Percentiles rank a stretch among this genome's conserved stretches.
phyloP scores from a whole-genome alignment of 2,113 vertebrate genomes.

The Jaculus jaculus region DNA sequence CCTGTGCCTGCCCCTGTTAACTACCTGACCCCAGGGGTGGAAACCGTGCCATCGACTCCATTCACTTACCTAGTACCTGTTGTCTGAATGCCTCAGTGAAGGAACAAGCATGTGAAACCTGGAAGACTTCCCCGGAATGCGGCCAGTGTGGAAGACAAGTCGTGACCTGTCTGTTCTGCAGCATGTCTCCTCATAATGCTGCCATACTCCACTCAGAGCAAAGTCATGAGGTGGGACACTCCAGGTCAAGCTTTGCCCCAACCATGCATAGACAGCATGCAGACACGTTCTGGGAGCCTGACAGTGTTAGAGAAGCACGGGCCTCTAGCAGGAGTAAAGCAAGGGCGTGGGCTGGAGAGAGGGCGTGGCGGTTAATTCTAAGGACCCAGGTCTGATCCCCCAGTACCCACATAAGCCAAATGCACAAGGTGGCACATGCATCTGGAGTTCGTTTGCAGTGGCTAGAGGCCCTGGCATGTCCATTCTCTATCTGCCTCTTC shows the following conservation, averaged over 20 bases:
- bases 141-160: not conserved
- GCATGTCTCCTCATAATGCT: not conserved
- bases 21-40: not conserved
- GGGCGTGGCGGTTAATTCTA: too few relatives aligned
- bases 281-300: not conserved
- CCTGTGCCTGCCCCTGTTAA: not conserved
- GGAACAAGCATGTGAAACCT: not conserved
- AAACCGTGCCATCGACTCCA: rapidly evolving
- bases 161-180: not conserved
- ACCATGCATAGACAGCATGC: not conserved
- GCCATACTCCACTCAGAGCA: not conserved
- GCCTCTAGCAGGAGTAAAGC: not conserved
- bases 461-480: too few relatives aligned
- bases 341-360: not conserved
- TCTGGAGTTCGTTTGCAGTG: too few relatives aligned
- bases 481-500: too few relatives aligned
- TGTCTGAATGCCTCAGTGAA: not conserved
- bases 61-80: not conserved
- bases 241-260: not conserved
- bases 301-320: not conserved
- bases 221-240: not conserved
- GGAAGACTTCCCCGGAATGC: not conserved
- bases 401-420: too few relatives aligned
- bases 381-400: too few relatives aligned
- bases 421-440: too few relatives aligned